phyloP scores from a whole-genome alignment of 2,888 invertebrate genomes.

The Meiosimyza platycephala region DNA sequence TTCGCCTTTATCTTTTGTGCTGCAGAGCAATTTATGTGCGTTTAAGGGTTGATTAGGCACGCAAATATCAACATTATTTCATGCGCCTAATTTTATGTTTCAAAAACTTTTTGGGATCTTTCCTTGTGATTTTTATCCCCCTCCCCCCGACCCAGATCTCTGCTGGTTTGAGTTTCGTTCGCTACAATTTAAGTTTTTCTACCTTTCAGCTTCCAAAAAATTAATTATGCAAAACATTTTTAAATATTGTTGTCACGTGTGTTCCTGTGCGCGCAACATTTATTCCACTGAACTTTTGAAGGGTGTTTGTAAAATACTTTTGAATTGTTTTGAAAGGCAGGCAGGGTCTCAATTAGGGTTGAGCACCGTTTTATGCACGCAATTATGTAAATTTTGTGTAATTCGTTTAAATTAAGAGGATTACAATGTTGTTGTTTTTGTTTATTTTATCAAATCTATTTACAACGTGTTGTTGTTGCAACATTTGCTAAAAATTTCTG shows the following conservation, averaged over 20 bases:
- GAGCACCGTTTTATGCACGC: slow-evolving; percentile 45
- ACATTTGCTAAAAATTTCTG: neutral
- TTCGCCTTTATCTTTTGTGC: neutral
- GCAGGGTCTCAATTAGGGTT: slow-evolving; percentile 16
- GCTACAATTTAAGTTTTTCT: slow-evolving; percentile 27
- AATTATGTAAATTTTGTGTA: slow-evolving; percentile 64
- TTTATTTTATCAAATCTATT: slow-evolving; percentile 38
- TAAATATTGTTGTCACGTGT: slow-evolving; percentile 65
- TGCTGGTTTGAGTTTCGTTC: neutral
- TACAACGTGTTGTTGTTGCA: slow-evolving; percentile 21
- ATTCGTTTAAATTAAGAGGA: slow-evolving; percentile 65
- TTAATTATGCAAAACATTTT: slow-evolving; percentile 65
- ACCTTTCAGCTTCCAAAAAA: slow-evolving; percentile 42
- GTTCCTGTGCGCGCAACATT: neutral
- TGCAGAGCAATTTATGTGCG: slow-evolving; percentile 56
- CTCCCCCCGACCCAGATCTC: neutral
- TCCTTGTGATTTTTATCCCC: neutral
- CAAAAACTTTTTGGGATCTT: neutral
- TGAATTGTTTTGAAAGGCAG: slow-evolving; percentile 6
- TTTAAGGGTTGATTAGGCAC: slow-evolving; percentile 65
- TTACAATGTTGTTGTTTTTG: slow-evolving; percentile 58
- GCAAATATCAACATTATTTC: slow-evolving; percentile 42
- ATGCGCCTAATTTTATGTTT: slow-evolving; percentile 29
- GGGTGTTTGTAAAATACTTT: neutral
- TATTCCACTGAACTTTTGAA: neutral